These are phyloP conservation scores for Pimephales promelas DNA, from an alignment of 2,113 vertebrate species.

Conservation along the genomic window DNA sequence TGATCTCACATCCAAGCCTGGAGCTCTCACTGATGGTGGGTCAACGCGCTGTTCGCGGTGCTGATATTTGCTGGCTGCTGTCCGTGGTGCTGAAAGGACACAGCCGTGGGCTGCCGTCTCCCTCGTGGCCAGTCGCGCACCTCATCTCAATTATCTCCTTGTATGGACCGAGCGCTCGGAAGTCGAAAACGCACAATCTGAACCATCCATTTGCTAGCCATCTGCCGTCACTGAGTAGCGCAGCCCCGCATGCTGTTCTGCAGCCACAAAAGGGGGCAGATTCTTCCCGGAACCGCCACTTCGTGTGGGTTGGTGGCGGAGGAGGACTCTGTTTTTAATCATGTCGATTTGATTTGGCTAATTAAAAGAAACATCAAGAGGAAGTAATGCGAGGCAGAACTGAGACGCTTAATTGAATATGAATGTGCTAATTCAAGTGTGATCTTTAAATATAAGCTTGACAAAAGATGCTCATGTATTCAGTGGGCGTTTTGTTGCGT, in stretches of 20 bases:
- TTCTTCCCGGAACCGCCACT: constrained; percentile 46
- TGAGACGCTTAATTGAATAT: constrained; percentile 57
- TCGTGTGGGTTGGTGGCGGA: constrained; percentile 45
- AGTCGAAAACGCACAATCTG: constrained; percentile 24
- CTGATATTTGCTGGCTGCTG: constrained; percentile 36
- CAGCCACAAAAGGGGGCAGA: constrained; percentile 24
- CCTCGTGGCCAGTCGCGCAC: not conserved
- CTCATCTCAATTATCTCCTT: constrained; percentile 33
- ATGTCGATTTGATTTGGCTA: constrained; percentile 62
- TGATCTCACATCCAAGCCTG: constrained; percentile 50
- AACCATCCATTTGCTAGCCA: constrained; percentile 29
- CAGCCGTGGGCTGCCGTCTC: not conserved
- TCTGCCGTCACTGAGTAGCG: constrained; percentile 31
- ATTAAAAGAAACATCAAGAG: constrained; percentile 62
- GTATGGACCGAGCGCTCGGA: constrained; percentile 21
- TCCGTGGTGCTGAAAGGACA: constrained; percentile 45
- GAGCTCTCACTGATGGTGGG: constrained; percentile 27
- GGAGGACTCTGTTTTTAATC: constrained; percentile 61
- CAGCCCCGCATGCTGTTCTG: constrained; percentile 25
- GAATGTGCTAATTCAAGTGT: constrained; percentile 60
- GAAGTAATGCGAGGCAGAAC: constrained; percentile 57
- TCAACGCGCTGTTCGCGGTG: constrained; percentile 10
- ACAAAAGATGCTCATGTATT: constrained; percentile 50
- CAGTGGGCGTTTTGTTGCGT: constrained; percentile 31
- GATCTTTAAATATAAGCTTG: constrained; percentile 52